Base-by-base conservation (phyloP, 2,113 vertebrate species). In the Scomber scombrus region DNA sequence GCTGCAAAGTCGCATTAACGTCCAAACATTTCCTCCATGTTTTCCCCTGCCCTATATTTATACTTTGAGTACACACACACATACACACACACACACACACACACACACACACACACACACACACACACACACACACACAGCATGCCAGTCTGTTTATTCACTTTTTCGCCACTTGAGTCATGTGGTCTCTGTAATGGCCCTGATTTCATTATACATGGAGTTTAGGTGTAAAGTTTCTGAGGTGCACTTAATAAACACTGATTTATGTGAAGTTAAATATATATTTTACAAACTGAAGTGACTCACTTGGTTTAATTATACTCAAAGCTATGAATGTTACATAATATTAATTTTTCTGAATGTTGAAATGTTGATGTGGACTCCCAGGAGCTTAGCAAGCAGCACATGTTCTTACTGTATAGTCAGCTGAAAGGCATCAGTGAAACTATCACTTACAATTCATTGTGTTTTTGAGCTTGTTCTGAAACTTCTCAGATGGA, bases 1-100 rank as follows among this genome's bases (percentile, higher is more conserved):
- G 67, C 78, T 72, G 72, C 70, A 75, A 80, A 78, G 75, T 83
- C 10, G 3, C 61, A 80, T 81, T 92, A 85, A 85, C 67, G 43
- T 81, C 67, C 82, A 85, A 85, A 90, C 79, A 85, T 87, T 87
- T 89, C 83, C 86, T 82, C 75, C 52, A 52, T 81, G 68, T 90
- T 81, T 89, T 80, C 83, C 86, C 9, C 0, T 88, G 78, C 63
- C 70, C 79, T 85, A 84, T 86, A 91, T 90, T 89, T 90, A 89
- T 76, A 81, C 71, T 81, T 64, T 61, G n/a, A 58, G 26, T 18
- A 46, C 56, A 46, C 31, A 62, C 63, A 49, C 60, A 29, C 5
- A 23, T 11, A 63, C 60, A 31, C 49, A 75, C 19, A 47, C 23
- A 12, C 23, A 50, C 18, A 79, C 23, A 68, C 58, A 75, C 5